A percentile compares a stretch with the other conserved stretches of the same genome.
Evolutionary conservation across 2,113 vertebrate species (phyloP).

Genomic region (Eudyptes chrysolophus): DNA sequence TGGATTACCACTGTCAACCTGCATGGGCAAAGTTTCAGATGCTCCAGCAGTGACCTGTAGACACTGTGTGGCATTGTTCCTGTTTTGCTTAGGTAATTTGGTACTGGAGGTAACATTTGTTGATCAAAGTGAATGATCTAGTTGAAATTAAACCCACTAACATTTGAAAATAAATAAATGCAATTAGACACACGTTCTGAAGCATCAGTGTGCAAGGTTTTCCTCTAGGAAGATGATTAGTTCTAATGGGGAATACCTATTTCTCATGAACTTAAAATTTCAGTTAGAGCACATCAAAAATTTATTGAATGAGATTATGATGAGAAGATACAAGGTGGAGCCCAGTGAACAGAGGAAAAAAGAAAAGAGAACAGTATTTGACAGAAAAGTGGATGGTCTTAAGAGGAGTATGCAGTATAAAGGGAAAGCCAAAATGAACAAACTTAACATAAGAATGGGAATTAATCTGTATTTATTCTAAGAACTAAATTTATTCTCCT

Average conservation of each 20-base stretch:
- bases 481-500: not conserved
- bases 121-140: not conserved
- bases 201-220: not conserved
- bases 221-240: not conserved
- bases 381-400: not conserved
- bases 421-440: not conserved
- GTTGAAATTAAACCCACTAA: not conserved
- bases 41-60: not conserved
- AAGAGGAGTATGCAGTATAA: not conserved
- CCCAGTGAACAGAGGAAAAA: not conserved
- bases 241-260: not conserved
- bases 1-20: not conserved
- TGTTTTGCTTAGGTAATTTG: not conserved
- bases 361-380: not conserved
- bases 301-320: not conserved
- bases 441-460: not conserved
- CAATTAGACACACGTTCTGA: not conserved
- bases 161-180: not conserved
- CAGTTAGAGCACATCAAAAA: not conserved
- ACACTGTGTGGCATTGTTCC: not conserved
- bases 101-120: not conserved
- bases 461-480: not conserved
- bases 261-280: not conserved
- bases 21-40: rapidly evolving
- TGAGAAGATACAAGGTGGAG: not conserved